These are phyloP conservation scores for Beaufortia kweichowensis DNA, from an alignment of 2,113 vertebrate genomes.

Conservation along the genomic window DNA sequence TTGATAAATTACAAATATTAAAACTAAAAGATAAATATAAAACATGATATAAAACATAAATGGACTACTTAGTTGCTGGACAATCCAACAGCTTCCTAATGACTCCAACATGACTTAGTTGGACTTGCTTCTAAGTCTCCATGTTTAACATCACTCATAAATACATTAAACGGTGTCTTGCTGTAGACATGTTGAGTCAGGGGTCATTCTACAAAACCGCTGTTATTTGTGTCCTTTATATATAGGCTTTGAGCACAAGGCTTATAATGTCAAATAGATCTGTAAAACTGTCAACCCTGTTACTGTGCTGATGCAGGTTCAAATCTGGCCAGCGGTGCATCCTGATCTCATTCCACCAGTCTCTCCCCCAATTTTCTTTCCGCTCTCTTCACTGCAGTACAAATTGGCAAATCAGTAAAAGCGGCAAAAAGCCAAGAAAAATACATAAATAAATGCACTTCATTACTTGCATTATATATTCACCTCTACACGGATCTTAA, in stretches of 20 bases:
- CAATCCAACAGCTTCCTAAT: no score
- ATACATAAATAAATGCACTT: slow-evolving; percentile 5
- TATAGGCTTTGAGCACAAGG: no score
- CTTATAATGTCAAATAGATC: no score
- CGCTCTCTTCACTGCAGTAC: not conserved
- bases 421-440: slow-evolving; percentile 18
- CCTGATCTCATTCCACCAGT: not conserved
- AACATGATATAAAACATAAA: no score
- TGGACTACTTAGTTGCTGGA: no score
- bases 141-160: not conserved
- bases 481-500: slow-evolving; percentile 5
- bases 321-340: not conserved
- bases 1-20: no score
- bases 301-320: not conserved
- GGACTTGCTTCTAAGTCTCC: not conserved
- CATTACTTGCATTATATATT: slow-evolving; percentile 15
- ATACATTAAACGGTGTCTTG: not conserved
- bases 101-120: no score
- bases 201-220: not conserved
- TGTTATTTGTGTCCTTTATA: no score
- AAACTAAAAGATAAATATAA: no score
- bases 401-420: not conserved
- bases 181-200: not conserved
- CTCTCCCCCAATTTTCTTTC: not conserved
- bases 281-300: no score